Base-by-base conservation (phyloP, 2,888 invertebrate species). In the Hydropsyche betteni region DNA sequence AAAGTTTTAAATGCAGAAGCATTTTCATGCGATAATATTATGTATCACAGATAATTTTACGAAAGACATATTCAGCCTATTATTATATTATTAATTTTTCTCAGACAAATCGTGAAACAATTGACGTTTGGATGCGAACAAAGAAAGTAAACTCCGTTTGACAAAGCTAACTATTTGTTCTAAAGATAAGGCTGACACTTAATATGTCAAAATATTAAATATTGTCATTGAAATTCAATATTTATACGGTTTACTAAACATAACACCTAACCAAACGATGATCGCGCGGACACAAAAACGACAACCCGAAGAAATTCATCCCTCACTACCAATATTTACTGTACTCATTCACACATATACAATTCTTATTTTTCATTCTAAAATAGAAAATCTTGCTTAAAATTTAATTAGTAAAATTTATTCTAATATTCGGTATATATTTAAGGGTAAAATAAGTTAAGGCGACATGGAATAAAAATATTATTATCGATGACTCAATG, bases 161-260 rank as follows among this genome's bases (percentile, higher is more conserved):
- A 64, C 64, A 64, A 64, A 64, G 64, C 61, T 70, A 58, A 38
- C 34, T 58, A 72, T 72, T 71, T 75, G 64, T 64, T 53, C n/a
- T 50, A 51, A 44, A 75, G 74, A 76, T 76, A 76, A 76, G 70
- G 14, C 70, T 38, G 74, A 51, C 75, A 72, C 77, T 87, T 87
- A 87, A 87, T 87, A 86, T 86, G 87, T 86, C 87, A 88, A 88
- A 88, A 87, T 84, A 84, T 84, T 85, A 86, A 86, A 86, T 86
- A 87, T 87, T 87, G 85, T 71, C 73, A 58, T 51, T 69, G 70
- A 69, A 64, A 69, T 71, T 58, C 73, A 78, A 74, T 76, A 76
- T 78, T 76, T 74, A 78, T 74, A 69, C 72, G 76, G 72, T 69
- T 68, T 74, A 70, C 68, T 75, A 74, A 74, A 78, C 74, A 78